Evolutionary conservation across 2,888 invertebrate genomes (phyloP), one percentile per base, ranked within the genome.

Genomic region (Colostygia pectinataria): DNA sequence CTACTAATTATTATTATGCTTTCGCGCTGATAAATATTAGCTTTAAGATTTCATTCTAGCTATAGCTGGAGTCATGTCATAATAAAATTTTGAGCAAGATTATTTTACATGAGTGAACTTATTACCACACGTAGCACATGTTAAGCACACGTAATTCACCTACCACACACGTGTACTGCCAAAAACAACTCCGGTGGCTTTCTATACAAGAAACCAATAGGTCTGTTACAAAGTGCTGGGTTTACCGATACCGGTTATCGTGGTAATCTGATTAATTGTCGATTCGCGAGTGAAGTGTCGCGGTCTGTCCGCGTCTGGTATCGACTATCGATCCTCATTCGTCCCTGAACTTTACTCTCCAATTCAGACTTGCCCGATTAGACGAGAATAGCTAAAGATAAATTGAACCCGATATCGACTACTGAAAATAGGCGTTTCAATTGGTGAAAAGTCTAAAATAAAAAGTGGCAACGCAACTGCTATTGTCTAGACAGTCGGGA

Each of bases 211-310:
- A 55, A 64, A 65, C 55, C 64, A 53, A 62, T 59, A 57, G 67
- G 63, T 53, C 60, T 60, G 58, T 63, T 68, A 74, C 70, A 67
- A 68, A 66, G 58, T 66, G 62, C 60, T 65, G 61, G n/a, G 54
- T 58, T 57, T 53, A 55, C 57, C 70, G 80, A 79, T 83, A 83
- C 68, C 65, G 48, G 69, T 71, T 82, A 83, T 84, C 83, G 71
- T 56, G 47, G 60, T 80, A 81, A 85, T 87, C 82, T 72, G 78
- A 82, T 83, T 85, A 84, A 82, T 84, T 80, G 75, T 71, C 78
- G 79, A 81, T 64, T 81, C 82, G 80, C 57, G 56, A 66, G 60
- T 66, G 59, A 63, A 68, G 62, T 65, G 71, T 66, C 61, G 63
- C 61, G 63, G 59, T 63, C 55, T 61, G 59, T 45, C 51, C 57